Conservation (phyloP, 2,888 invertebrate genomes). For the Bombyx huttoni region DNA sequence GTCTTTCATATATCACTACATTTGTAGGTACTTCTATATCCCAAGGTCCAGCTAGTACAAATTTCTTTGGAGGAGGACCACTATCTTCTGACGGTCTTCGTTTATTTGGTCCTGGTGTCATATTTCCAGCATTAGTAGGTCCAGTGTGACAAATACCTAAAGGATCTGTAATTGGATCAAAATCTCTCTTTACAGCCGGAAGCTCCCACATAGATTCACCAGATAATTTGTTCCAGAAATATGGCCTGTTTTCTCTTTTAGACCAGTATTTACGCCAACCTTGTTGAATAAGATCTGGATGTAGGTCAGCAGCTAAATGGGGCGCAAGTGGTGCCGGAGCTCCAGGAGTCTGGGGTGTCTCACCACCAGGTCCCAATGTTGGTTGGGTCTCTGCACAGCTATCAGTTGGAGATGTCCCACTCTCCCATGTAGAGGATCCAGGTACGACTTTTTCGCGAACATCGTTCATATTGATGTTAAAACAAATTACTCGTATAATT, state of each 20-base stretch:
- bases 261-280: conserved; percentile 99
- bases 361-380: conserved; percentile 53
- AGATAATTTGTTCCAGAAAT: conserved; percentile 96
- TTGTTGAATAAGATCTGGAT: conserved; percentile 76
- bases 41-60: conserved; percentile 93
- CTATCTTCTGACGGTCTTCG: conserved; percentile 85
- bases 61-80: conserved; percentile 87
- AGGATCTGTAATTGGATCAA: conserved; percentile 94
- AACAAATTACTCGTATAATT: conserved; percentile 1
- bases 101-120: conserved; percentile 75
- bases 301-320: conserved; percentile 58
- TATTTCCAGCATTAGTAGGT: conserved; percentile 53
- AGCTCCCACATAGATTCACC: conserved; percentile 98
- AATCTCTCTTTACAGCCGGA: conserved; percentile 85
- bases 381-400: conserved; percentile 59
- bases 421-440: conserved; percentile 63
- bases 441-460: conserved; percentile 67
- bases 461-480: conserved; percentile 55
- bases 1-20: conserved; percentile 89
- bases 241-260: conserved; percentile 93
- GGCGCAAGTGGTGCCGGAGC: conserved; percentile 67
- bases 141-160: conserved; percentile 81
- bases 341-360: conserved; percentile 73
- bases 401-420: conserved; percentile 44
- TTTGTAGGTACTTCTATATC: conserved; percentile 94